Evolutionary conservation across 2,888 invertebrate species (phyloP).

Genomic region (Dichetophora obliterata): DNA sequence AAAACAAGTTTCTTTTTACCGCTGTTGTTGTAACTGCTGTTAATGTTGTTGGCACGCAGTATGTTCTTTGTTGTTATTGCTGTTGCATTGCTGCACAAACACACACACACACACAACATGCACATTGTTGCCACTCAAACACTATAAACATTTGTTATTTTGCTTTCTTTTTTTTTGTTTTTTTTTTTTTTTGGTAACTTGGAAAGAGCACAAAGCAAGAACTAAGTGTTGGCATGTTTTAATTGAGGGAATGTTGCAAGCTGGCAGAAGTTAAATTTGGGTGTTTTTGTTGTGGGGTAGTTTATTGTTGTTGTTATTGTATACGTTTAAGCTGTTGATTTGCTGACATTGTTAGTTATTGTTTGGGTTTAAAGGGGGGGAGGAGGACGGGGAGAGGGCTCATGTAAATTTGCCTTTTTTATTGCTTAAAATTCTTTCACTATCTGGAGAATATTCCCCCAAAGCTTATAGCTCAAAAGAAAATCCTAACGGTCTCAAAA

Average conservation of each 20-base stretch:
- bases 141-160: background rate
- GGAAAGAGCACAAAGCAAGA: background rate
- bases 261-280: background rate
- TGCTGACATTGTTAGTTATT: too few species aligned
- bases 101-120: background rate
- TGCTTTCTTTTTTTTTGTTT: background rate
- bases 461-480: too few species aligned
- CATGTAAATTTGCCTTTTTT: too few species aligned
- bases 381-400: too few species aligned
- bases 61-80: background rate
- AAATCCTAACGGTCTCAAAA: too few species aligned
- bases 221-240: background rate
- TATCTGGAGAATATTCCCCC: too few species aligned
- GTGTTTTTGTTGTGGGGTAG: background rate
- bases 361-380: background rate
- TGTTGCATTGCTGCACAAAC: background rate
- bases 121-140: background rate
- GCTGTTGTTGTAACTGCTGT: background rate
- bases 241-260: background rate
- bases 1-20: slow-evolving; percentile 54
- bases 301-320: background rate
- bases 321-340: too few species aligned
- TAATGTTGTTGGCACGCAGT: background rate
- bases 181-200: background rate
- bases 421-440: too few species aligned